These are phyloP conservation scores for Yponomeuta sedellus DNA, from an alignment of 2,888 invertebrate genomes.

Conservation along the genomic window DNA sequence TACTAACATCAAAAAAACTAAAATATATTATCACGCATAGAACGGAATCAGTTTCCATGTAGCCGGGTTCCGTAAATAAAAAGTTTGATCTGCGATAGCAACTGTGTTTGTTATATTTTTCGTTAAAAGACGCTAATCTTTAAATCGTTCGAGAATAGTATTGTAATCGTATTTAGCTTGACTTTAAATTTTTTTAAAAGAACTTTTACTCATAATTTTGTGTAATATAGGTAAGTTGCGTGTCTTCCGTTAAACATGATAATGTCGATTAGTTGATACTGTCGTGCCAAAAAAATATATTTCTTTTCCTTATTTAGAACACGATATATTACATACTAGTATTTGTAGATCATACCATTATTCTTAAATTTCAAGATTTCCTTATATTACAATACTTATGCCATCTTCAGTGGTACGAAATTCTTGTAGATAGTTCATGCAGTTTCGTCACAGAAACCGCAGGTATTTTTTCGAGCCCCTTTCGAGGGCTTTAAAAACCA, in stretches of 20 bases:
- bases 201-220: conserved; percentile 5
- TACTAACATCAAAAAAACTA: no score
- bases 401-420: not conserved
- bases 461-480: no score
- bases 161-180: no score
- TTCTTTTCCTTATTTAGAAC: not conserved
- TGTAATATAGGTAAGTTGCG: not conserved
- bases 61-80: not conserved
- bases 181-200: not conserved
- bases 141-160: no score
- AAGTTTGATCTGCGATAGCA: not conserved
- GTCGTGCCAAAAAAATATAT: not conserved
- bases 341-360: no score
- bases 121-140: not conserved
- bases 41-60: no score
- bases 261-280: not conserved
- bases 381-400: no score
- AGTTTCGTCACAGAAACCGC: no score
- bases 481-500: no score
- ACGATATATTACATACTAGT: not conserved
- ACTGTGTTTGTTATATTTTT: not conserved
- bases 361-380: no score
- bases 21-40: no score
- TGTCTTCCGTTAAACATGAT: not conserved
- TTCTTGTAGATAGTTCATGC: no score